Conservation (phyloP, 2,113 vertebrate genomes). For the Oncorhynchus kisutch region DNA sequence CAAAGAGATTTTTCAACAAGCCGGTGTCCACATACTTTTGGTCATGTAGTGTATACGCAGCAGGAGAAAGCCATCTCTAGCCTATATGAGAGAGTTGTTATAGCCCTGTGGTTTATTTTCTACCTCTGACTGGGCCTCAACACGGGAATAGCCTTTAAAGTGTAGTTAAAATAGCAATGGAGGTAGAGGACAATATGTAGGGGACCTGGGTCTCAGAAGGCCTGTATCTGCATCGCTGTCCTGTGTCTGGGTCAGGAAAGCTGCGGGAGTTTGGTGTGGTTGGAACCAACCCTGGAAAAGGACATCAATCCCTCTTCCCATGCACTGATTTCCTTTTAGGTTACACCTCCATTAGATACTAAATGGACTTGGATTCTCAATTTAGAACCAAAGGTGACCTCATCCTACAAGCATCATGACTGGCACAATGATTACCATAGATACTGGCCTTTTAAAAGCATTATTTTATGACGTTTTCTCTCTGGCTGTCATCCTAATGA, state of each 20-base stretch:
- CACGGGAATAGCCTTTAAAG: not conserved
- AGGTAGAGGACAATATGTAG: not conserved
- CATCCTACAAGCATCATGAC: not conserved
- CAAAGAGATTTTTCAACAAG: too few relatives aligned
- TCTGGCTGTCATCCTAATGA: not conserved
- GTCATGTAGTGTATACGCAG: too few relatives aligned
- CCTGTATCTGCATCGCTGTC: not conserved
- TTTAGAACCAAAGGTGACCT: not conserved
- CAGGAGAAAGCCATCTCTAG: not conserved
- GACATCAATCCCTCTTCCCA: not conserved
- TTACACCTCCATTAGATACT: not conserved
- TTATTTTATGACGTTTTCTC: not conserved
- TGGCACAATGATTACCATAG: not conserved
- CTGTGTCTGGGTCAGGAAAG: not conserved
- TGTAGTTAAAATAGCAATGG: not conserved
- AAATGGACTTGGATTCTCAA: not conserved
- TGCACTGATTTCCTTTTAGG: not conserved
- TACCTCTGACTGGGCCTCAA: not conserved
- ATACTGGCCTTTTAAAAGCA: not conserved
- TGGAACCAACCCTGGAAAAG: not conserved
- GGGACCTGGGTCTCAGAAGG: not conserved
- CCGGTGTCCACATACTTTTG: too few relatives aligned
- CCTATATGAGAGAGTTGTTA: not conserved
- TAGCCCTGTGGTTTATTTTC: not conserved
- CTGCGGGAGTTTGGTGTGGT: not conserved